phyloP scores from a whole-genome alignment of 2,113 vertebrate genomes.

The Myanophis thanlyinensis region DNA sequence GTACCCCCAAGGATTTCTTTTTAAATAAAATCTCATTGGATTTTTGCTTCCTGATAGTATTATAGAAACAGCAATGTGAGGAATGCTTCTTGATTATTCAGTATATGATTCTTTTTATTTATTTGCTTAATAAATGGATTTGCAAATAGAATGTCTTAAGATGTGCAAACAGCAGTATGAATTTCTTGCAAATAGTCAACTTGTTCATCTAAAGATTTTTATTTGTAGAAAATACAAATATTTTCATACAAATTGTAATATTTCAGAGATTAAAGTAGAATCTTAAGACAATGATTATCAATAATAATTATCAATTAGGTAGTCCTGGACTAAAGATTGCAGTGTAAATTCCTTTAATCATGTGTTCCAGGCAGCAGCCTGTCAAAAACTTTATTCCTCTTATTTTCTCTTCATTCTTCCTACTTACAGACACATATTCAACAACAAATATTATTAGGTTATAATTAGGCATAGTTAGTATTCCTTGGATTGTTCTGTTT shows the following conservation, averaged over 20 bases:
- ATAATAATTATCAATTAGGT: neutral
- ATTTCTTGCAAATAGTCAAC: neutral
- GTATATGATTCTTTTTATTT: neutral
- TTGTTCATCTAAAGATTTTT: neutral
- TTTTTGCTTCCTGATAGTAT: neutral
- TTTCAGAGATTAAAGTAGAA: neutral
- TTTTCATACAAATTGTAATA: neutral
- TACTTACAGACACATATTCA: neutral
- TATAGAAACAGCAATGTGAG: neutral
- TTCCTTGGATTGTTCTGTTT: neutral
- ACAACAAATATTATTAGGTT: neutral
- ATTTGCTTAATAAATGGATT: neutral
- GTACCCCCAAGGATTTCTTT: neutral
- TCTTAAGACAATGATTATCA: neutral
- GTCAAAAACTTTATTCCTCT: neutral
- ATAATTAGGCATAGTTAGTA: neutral
- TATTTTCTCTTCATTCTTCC: neutral
- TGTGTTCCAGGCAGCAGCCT: neutral
- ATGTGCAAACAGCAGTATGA: neutral
- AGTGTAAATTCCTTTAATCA: neutral
- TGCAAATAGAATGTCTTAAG: neutral
- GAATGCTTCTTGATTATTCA: neutral
- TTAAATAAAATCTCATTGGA: neutral
- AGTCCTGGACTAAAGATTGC: neutral
- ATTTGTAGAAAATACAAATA: neutral